A percentile compares a stretch with the other conserved stretches of the same genome.
Evolutionary conservation across 2,797 vertebrate species (phyloP).

Genomic region (Ctenosaura bakeri): DNA sequence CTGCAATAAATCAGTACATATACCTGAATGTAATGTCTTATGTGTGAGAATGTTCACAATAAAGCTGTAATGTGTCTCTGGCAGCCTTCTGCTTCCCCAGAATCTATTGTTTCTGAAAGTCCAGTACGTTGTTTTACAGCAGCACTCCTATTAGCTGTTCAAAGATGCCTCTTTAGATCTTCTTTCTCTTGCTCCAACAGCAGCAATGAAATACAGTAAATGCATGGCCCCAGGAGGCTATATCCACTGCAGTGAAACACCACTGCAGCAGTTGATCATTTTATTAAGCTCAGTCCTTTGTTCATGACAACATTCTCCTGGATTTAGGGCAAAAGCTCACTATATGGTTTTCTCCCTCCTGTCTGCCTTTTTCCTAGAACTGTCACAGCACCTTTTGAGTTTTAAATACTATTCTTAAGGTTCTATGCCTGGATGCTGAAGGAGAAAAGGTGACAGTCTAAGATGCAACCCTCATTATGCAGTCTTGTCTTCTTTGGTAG

Average conservation of each 20-base stretch:
- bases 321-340: background rate
- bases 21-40: background rate
- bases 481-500: background rate
- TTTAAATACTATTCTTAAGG: background rate
- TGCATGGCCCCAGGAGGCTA: background rate
- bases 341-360: background rate
- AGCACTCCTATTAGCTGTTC: constrained; percentile 38
- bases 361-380: background rate
- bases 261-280: constrained; percentile 19
- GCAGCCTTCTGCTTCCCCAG: background rate
- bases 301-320: background rate
- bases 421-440: background rate
- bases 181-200: constrained; percentile 2
- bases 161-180: constrained; percentile 41
- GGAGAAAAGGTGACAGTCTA: background rate
- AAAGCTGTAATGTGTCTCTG: background rate
- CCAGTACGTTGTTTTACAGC: constrained; percentile 42
- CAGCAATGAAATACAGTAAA: constrained; percentile 37
- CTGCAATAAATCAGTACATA: background rate
- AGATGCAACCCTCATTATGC: background rate
- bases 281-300: background rate
- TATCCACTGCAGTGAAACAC: constrained; percentile 24
- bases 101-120: constrained; percentile 19
- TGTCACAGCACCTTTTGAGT: background rate
- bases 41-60: background rate